Evolutionary conservation across 2,797 vertebrate species (phyloP).

Genomic region (Mus minutoides): DNA sequence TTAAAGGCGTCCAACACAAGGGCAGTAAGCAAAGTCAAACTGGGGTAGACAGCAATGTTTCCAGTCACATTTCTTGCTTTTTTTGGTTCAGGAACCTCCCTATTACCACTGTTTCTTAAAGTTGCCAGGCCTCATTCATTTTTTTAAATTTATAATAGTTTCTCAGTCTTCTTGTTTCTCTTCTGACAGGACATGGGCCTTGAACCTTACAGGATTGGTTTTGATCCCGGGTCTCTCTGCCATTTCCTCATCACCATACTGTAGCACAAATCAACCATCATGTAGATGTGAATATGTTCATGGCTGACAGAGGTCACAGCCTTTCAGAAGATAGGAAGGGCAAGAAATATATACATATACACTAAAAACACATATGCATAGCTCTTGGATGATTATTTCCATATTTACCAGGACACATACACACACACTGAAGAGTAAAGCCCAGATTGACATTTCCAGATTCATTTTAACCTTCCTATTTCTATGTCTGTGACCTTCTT

Average conservation of each 20-base stretch:
- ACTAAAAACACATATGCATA: background rate
- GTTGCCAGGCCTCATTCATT: background rate
- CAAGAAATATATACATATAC: background rate
- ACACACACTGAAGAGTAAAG: background rate
- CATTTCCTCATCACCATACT: background rate
- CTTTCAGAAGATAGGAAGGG: background rate
- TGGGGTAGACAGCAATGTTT: background rate
- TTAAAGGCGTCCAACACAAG: no score
- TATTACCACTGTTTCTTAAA: background rate
- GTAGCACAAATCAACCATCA: background rate
- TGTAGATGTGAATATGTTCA: background rate
- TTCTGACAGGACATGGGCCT: background rate
- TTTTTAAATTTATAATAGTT: conserved; percentile 14
- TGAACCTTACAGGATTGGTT: background rate
- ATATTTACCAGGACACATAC: background rate
- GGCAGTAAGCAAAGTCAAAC: background rate
- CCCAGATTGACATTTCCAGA: background rate
- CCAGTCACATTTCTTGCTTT: background rate
- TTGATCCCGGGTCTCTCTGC: background rate
- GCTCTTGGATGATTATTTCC: background rate
- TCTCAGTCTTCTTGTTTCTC: background rate
- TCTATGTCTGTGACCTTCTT: background rate
- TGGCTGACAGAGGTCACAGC: background rate
- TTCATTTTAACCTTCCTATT: background rate
- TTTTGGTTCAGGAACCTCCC: conserved; percentile 19